phyloP scores from a whole-genome alignment of 37 sponge, comb jelly and placozoan genomes.

The Tethya wilhelma region DNA sequence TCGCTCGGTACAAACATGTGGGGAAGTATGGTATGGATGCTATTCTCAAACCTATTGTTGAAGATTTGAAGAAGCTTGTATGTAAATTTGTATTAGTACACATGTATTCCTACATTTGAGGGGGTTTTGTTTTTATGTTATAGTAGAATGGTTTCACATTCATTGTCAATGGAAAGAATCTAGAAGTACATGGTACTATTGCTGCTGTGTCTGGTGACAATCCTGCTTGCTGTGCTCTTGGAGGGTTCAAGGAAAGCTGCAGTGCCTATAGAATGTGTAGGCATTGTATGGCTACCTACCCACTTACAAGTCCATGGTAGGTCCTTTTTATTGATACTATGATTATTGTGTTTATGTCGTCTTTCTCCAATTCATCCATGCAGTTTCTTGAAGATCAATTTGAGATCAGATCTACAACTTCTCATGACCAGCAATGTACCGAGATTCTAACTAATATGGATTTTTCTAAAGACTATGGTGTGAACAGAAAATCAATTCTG shows the following conservation, averaged over 20 bases:
- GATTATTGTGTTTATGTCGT: background rate
- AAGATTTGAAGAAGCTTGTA: slow-evolving; percentile 44
- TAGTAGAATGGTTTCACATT: slow-evolving; percentile 21
- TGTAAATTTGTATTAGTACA: background rate
- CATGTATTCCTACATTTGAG: background rate
- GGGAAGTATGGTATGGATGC: slow-evolving; percentile 25
- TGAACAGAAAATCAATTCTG: no score
- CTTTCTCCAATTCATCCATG: background rate
- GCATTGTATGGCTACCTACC: no score
- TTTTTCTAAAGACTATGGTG: no score
- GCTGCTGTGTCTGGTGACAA: slow-evolving; percentile 38
- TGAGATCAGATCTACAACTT: no score
- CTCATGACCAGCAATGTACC: no score
- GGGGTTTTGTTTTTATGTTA: no score
- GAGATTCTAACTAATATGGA: no score
- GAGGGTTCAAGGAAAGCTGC: slow-evolving; percentile 31
- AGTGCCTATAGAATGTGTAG: slow-evolving; percentile 23
- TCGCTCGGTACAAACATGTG: background rate
- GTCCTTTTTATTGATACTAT: no score
- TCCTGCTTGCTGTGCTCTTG: slow-evolving; percentile 18
- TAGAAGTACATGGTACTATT: slow-evolving; percentile 8
- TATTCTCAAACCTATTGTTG: slow-evolving; percentile 37
- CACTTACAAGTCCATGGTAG: no score
- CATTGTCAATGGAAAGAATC: slow-evolving; percentile 3
- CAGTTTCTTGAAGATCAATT: slow-evolving; percentile 39